Conservation (phyloP, 2,888 invertebrate species). For the Yponomeuta cagnagella region DNA sequence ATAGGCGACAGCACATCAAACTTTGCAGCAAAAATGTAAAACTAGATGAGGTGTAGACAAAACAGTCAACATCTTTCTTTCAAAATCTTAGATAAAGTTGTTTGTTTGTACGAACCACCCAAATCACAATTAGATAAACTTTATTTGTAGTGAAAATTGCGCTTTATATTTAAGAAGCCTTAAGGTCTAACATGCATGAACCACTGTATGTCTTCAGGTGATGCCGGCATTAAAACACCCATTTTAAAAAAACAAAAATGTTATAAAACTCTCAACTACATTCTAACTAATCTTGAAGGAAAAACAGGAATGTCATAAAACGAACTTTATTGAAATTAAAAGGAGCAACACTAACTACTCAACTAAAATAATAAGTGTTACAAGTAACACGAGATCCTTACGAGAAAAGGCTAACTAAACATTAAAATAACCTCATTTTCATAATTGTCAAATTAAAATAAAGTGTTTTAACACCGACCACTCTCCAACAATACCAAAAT, state of each 20-base stretch:
- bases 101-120: too few relatives aligned
- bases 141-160: neutral
- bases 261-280: conserved; percentile 3
- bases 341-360: neutral
- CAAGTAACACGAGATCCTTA: neutral
- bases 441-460: neutral
- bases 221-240: conserved; percentile 18
- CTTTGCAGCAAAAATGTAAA: too few relatives aligned
- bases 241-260: conserved; percentile 1
- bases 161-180: neutral
- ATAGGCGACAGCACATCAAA: too few relatives aligned
- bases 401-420: neutral
- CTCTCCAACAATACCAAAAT: conserved; percentile 29
- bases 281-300: conserved; percentile 6
- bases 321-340: conserved; percentile 9
- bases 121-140: neutral
- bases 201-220: conserved; percentile 8
- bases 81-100: too few relatives aligned
- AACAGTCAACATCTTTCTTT: too few relatives aligned
- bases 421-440: neutral
- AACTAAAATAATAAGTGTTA: conserved; percentile 6
- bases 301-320: conserved; percentile 2
- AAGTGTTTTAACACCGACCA: conserved; percentile 64
- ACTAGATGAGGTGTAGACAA: too few relatives aligned
- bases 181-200: neutral